Evolutionary conservation across 2,888 invertebrate species (phyloP), one percentile per base, ranked within the genome.

Genomic region (Diarsia dahlii): DNA sequence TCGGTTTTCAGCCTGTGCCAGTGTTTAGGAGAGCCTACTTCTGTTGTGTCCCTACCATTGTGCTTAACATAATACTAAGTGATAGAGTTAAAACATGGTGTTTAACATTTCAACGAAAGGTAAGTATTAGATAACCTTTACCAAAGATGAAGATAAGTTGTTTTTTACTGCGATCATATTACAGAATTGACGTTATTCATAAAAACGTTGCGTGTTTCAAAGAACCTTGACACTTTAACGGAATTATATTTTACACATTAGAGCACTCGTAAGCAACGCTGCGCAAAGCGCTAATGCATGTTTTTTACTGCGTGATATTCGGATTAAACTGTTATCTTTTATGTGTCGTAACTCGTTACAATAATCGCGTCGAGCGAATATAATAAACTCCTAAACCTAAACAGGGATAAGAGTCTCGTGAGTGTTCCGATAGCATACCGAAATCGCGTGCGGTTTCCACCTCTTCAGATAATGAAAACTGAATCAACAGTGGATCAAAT

Each of bases 261-360:
- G 89, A 85, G 86, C 87, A 88, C 87, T 87, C 76, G 81, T 89
- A 84, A 86, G 84, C 78, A 88, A 90, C 89, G 83, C 88, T 89
- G 88, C 89, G 90, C 88, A 91, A 91, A 92, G 91, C 92, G 93
- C 92, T 95, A 95, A 95, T 95, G 93, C 93, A 92, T 95, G 94
- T 94, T 93, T 94, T 94, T 93, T 90, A 92, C 93, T 92, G 90
- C 91, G 92, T 94, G 94, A 94, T 95, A 93, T 94, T 92, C 89
- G 93, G 94, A 95, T 95, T 95, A 95, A 93, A 92, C 90, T 93
- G 94, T 95, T 96, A 96, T 95, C 95, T 95, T 74, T 70, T 88
- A 87, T 90, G 84, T 94, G 92, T 93, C 91, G 93, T 94, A 93
- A 93, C 92, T 93, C 90, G 91, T 92, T 93, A 93, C 91, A 91